Evolutionary conservation across 2,797 vertebrate genomes (phyloP), one percentile per base, ranked within the genome.

Genomic region (Amazonetta brasiliensis): DNA sequence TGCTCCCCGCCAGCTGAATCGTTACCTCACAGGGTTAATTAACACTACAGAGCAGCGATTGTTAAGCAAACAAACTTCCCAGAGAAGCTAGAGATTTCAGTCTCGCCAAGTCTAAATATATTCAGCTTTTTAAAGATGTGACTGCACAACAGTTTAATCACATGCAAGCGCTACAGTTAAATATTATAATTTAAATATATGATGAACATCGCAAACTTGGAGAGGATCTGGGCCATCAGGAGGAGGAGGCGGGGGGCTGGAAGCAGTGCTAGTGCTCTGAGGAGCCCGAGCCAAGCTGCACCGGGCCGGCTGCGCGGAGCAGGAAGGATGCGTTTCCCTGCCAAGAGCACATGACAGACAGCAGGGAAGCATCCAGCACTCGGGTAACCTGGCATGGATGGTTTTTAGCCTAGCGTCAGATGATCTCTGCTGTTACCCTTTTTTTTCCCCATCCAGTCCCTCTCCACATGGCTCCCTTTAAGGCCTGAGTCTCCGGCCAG

Each of bases 101-200:
- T 26, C 78, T 26, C 60, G 80, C 79, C 85, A 95, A 78, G 41
- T 31, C 90, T 86, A 84, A 94, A 87, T 54, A 91, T 31, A 77
- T 31, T 48, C 73, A 30, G 48, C 62, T 88, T 89, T 96, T 77
- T 66, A 11, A 78, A 89, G 84, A 46, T 8, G 25, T 68, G 72
- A 62, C 87, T 44, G 66, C 0, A 1, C 87, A 91, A 85, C 82
- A 85, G 84, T 80, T 48, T 37, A 80, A 87, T 80, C 64, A 83
- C 64, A 26, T 26, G 52, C 0, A 0, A 91, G 48, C 25, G 37
- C 64, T 85, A 77, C 60, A 85, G 58, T 88, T 68, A 72, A 88
- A 86, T 78, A 73, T 25, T 87, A 28, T 41, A 26, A 87, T 78
- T 80, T 10, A 77, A 68, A 50, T 48, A 60, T 0, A 19, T 19